These are phyloP conservation scores for Sebastes dallii DNA, from an alignment of 2,797 vertebrate genomes.

Conservation along the genomic window DNA sequence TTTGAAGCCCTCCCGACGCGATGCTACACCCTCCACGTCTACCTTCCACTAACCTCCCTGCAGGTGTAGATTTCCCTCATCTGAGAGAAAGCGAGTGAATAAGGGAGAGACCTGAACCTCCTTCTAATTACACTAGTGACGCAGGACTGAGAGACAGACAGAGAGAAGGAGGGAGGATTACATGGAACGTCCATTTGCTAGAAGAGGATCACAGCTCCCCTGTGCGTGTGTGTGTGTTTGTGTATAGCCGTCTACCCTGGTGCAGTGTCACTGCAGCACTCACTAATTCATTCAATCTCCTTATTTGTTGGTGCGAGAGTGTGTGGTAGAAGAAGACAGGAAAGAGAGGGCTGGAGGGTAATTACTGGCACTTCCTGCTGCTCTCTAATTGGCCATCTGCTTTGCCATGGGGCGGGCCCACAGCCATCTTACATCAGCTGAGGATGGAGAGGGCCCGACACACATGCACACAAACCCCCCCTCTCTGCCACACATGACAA, in stretches of 20 bases:
- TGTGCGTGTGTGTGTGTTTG: slow-evolving; percentile 41
- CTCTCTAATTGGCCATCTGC: slow-evolving; percentile 84
- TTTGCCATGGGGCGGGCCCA: slow-evolving; percentile 73
- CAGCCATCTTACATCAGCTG: slow-evolving; percentile 74
- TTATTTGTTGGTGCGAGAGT: slow-evolving; percentile 73
- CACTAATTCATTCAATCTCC: slow-evolving; percentile 81
- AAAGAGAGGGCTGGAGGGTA: slow-evolving; percentile 71
- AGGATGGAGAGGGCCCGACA: slow-evolving; percentile 44
- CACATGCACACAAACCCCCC: slow-evolving; percentile 5
- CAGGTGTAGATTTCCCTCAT: slow-evolving; percentile 65
- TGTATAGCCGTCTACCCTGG: slow-evolving; percentile 59
- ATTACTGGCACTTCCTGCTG: slow-evolving; percentile 82
- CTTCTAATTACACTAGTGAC: slow-evolving; percentile 71
- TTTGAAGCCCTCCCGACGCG: neutral
- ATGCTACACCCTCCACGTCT: neutral
- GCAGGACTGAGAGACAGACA: slow-evolving; percentile 56
- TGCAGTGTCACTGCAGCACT: slow-evolving; percentile 78
- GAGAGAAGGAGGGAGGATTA: slow-evolving; percentile 71
- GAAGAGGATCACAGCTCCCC: slow-evolving; percentile 73
- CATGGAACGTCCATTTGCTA: slow-evolving; percentile 75
- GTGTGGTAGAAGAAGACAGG: slow-evolving; percentile 63
- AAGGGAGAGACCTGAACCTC: slow-evolving; percentile 68
- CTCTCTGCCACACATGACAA: slow-evolving; percentile 32
- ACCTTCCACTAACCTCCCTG: slow-evolving; percentile 9
- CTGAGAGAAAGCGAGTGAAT: slow-evolving; percentile 51